Conservation (phyloP, 2,113 vertebrate species). For the Eretmodus cyanostictus region DNA sequence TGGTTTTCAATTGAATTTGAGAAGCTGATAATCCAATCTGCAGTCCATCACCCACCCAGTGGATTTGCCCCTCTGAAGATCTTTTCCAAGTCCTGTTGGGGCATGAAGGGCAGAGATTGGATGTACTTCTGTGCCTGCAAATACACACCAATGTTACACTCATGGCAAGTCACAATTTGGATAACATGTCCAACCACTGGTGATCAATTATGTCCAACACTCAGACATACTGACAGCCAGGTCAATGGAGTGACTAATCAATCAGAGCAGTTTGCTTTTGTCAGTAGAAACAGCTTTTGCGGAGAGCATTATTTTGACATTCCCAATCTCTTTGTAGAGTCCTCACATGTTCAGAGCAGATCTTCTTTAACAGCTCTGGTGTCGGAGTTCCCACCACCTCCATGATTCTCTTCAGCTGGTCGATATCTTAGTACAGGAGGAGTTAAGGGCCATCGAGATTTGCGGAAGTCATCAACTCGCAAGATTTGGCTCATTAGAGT, state of each 20-base stretch:
- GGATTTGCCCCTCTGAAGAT: constrained; percentile 92
- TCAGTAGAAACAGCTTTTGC: neutral
- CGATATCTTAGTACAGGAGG: constrained; percentile 77
- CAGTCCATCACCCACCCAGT: constrained; percentile 74
- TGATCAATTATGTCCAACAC: neutral
- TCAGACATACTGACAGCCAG: neutral
- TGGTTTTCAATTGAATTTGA: neutral
- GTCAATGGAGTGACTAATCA: neutral
- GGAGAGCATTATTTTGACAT: neutral
- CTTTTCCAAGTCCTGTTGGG: constrained; percentile 90
- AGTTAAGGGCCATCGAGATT: constrained; percentile 42
- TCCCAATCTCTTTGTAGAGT: neutral
- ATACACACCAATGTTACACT: neutral
- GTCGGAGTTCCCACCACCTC: constrained; percentile 94
- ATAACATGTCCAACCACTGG: neutral
- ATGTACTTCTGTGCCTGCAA: constrained; percentile 94
- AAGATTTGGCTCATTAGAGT: neutral
- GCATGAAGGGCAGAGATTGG: constrained; percentile 95
- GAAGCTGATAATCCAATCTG: neutral
- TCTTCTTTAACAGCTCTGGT: constrained; percentile 90
- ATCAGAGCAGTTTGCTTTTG: neutral
- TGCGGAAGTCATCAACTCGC: neutral
- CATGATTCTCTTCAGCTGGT: constrained; percentile 98
- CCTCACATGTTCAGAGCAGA: constrained; percentile 91
- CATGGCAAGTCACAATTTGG: neutral